Base-by-base conservation (phyloP, 2,113 vertebrate species). In the Cyanoderma ruficeps region DNA sequence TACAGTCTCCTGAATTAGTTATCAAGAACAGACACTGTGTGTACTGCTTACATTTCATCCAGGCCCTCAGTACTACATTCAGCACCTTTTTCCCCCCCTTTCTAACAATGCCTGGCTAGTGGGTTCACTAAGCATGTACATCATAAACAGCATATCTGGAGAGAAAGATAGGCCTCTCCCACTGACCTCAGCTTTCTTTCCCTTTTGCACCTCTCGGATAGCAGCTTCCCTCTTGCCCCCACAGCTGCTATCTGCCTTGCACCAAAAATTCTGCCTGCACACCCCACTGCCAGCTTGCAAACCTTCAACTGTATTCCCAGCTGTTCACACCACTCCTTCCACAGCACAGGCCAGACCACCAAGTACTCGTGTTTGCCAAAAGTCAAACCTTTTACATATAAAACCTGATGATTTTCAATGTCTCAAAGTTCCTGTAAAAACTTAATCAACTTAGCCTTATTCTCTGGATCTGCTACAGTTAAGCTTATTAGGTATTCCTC, bases 141-240 rank as follows among this genome's bases (percentile, higher is more conserved):
- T 30, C 70, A 88, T n/a, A 41, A 69, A 86, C 59, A 57, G 86
- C 8, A 0, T 47, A 90, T 67, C 68, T 92, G 86, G 47, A 83
- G 52, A 81, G 46, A 55, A 77, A 93, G n/a, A n/a, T n/a, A n/a
- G 80, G 76, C 86, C 90, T 87, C 90, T 96, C 83, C 90, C 89
- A 67, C 20, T 30, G 37, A 65, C 63, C 64, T 86, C 86, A 4
- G 67, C 55, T 55, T 78, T 74, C 76, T 20, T 52, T 20, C 33
- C 90, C 68, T 49, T 60, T 74, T 88, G 76, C 83, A 69, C 4
- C 49, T 27, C 63, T 28, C 3, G 0, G 35, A 20, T 93, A 94
- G 17, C 89, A 83, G 63, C 46, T 53, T 68, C 75, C 35, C 63
- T 82, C 67, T 22, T 67, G 46, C 27, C 86, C 56, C 70, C 86